Evolutionary conservation across 1,140 invertebrate genomes (phyloP).

Genomic region (Meloidogyne floridensis): DNA sequence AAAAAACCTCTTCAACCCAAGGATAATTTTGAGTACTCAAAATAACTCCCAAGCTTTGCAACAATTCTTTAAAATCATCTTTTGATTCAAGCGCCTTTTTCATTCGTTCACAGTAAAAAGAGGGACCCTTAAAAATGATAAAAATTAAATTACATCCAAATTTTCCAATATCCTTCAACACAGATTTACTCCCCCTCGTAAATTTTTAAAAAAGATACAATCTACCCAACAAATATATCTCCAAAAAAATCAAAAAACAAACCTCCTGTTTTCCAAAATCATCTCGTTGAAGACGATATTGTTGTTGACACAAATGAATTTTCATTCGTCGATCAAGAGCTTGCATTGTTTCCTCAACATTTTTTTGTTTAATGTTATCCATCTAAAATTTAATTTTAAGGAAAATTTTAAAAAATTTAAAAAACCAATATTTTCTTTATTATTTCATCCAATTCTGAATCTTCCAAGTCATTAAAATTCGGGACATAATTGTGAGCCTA

Average conservation of each 20-base stretch:
- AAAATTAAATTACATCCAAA: not conserved
- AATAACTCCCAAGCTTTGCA: constrained; percentile 35
- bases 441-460: constrained; percentile 8
- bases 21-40: constrained; percentile 20
- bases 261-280: constrained; percentile 33
- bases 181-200: too few relatives aligned
- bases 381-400: constrained; percentile 20
- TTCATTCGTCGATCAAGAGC: constrained; percentile 30
- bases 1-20: constrained; percentile 37
- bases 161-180: too few relatives aligned
- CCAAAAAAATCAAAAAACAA: constrained; percentile 7
- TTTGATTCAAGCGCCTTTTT: constrained; percentile 35
- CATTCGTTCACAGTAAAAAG: constrained; percentile 32
- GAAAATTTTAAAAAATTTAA: not conserved
- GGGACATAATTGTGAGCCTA: not conserved
- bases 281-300: constrained; percentile 19
- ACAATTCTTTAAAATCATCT: constrained; percentile 30
- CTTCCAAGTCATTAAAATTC: constrained; percentile 1
- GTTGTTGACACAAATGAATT: constrained; percentile 37
- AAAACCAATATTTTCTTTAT: constrained; percentile 24
- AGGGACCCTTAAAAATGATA: not conserved
- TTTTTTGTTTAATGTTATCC: constrained; percentile 33
- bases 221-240: too few relatives aligned
- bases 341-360: constrained; percentile 26
- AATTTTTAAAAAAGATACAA: too few relatives aligned